phyloP scores from a whole-genome alignment of 2,797 vertebrate species.

The Prionace glauca region DNA sequence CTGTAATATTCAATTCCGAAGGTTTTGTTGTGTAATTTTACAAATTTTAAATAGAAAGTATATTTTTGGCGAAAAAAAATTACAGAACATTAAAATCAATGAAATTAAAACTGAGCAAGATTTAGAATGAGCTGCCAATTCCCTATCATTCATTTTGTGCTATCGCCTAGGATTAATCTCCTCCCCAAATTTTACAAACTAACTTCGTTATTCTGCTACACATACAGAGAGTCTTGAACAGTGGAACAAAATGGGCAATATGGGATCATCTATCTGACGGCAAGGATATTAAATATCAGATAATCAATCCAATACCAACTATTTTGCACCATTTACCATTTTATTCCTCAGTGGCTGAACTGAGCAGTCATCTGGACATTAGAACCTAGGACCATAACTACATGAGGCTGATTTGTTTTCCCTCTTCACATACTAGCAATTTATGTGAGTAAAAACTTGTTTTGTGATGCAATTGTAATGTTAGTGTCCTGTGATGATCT shows the following conservation, averaged over 20 bases:
- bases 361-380: not conserved
- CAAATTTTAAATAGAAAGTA: too few species aligned
- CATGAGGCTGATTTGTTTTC: not conserved
- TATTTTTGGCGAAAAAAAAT: too few species aligned
- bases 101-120: not conserved
- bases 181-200: not conserved
- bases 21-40: too few species aligned
- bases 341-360: not conserved
- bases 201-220: not conserved
- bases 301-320: not conserved
- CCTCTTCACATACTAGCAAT: not conserved
- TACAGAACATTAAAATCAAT: not conserved
- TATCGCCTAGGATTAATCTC: not conserved
- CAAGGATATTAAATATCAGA: not conserved
- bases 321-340: not conserved
- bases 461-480: not conserved
- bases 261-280: not conserved
- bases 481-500: not conserved
- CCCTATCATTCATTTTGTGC: not conserved
- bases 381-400: not conserved
- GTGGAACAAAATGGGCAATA: not conserved
- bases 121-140: not conserved
- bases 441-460: not conserved
- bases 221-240: not conserved
- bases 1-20: too few species aligned